These are phyloP conservation scores for Lithophane semibrunnea DNA, from an alignment of 2,888 invertebrate species.

Conservation along the genomic window DNA sequence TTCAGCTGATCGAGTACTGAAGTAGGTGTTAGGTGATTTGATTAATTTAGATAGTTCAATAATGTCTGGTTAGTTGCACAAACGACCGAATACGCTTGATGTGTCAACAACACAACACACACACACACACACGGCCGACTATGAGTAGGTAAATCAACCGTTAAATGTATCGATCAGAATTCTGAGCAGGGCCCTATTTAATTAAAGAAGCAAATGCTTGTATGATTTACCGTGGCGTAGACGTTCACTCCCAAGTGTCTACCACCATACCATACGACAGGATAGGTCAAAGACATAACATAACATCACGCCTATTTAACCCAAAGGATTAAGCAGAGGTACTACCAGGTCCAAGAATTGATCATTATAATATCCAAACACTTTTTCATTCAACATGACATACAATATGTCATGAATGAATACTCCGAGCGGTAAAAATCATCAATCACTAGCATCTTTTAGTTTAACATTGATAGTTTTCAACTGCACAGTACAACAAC, in stretches of 20 bases:
- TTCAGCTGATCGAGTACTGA: neutral
- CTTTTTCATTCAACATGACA: neutral
- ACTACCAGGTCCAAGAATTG: no score
- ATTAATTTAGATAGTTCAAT: constrained; percentile 9
- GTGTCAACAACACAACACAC: constrained; percentile 5
- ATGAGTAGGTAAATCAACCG: constrained; percentile 2
- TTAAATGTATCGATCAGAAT: constrained; percentile 1
- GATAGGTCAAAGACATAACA: no score
- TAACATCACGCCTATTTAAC: no score
- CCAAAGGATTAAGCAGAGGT: no score
- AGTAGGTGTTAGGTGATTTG: neutral
- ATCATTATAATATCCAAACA: neutral
- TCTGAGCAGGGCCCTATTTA: no score
- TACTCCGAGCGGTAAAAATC: neutral
- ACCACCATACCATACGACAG: no score
- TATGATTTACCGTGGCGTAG: no score
- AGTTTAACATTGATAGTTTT: constrained; percentile 6
- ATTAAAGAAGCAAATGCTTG: no score
- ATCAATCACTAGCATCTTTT: neutral
- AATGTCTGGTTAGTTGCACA: neutral
- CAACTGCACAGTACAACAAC: neutral
- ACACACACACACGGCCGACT: neutral
- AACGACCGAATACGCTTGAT: neutral
- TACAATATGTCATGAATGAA: neutral
- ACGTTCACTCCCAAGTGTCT: no score